Base-by-base conservation (phyloP, 1,140 invertebrate species). In the Cylas formicarius region DNA sequence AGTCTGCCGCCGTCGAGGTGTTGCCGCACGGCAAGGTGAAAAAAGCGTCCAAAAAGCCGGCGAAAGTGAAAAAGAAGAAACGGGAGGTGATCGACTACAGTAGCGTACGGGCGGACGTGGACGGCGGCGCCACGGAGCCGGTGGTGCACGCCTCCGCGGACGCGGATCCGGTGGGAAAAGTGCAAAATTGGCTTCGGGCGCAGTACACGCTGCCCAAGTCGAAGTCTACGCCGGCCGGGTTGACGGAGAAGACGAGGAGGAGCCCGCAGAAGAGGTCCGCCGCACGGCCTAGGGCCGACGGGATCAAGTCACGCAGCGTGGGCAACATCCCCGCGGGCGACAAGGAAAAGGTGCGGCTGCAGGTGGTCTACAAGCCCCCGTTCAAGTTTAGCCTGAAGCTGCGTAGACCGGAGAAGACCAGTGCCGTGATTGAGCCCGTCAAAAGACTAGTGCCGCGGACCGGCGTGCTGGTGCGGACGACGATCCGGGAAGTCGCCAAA, bases 301-400 rank as follows among this genome's bases (percentile, higher is more conserved):
- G 62, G 21, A 66, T 65, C 40, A 74, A 73, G 60, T 55, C 63
- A 23, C 57, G 59, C 43, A 67, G 62, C 49, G 50, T 61, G 18
- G 58, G 61, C 22, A 60, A 67, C 48, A 48, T 75, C 26, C 66
- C 70, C 4, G n/a, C n/a, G n/a, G 68, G 67, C 34, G 73, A 75
- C 44, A 74, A 73, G 34, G 76, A 84, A 54, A 77, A 81, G 41
- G 77, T 82, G 0, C 76, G 84, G 34, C 63, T 89, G 7, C 86
- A 89, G 62, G 84, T 89, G 2, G 81, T 88, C 4, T 89, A 87
- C 61, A 87, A 86, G 56, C 84, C 85, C 19, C 85, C 86, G 1
- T 89, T 89, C 61, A 83, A 84, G 52, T 87, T 88, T 61, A 86
- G 81, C 61, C 72, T 88, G 14, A 84, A 84, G 57, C 71, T 89